Base-by-base conservation (phyloP, 2,888 invertebrate genomes). In the Zootermopsis nevadensis region DNA sequence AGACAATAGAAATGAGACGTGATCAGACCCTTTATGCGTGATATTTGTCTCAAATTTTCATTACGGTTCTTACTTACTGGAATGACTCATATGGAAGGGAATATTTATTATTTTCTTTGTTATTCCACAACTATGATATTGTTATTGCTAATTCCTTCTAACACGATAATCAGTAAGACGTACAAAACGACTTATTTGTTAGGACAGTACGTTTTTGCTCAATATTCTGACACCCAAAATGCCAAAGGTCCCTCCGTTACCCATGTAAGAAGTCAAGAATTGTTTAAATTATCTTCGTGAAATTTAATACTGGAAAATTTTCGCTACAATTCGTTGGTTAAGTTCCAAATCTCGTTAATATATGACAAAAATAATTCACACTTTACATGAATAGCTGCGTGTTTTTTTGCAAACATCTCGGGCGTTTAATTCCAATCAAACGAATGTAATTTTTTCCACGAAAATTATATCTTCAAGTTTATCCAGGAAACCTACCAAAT, bases 1-100 rank as follows among this genome's bases (percentile, higher is more conserved):
- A 72, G 72, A 33, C 72, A 72, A 72, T 72, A 72, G 72, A 72
- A 72, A 7, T 33, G 33, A 72, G 27, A 72, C 72, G 72, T 72
- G 72, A 72, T 24, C 72, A 15, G 72, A 72, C 35, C 7, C 7
- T 72, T 33, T 72, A 72, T 30, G 7, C 19, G 72, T 31, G 8
- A 72, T 31, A 72, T 72, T 72, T 72, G 2, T 72, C 72, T 31
- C 24, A 4, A 72, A 22, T 30, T 72, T 72, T 72, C 72, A 72
- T 72, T 33, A 33, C 33, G 31, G 33, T 72, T 72, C 33, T 33
- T 72, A 33, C 72, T 19, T 30, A 10, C 27, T 67, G 72, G 72
- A 22, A 33, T 33, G 72, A 72, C 72, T 72, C 72, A 72, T 72
- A 72, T 72, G 35, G 19, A 33, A 27, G 33, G 31, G 19, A 31